These are phyloP conservation scores for Myotis myotis DNA, from an alignment of 2,797 vertebrate genomes.

Conservation along the genomic window DNA sequence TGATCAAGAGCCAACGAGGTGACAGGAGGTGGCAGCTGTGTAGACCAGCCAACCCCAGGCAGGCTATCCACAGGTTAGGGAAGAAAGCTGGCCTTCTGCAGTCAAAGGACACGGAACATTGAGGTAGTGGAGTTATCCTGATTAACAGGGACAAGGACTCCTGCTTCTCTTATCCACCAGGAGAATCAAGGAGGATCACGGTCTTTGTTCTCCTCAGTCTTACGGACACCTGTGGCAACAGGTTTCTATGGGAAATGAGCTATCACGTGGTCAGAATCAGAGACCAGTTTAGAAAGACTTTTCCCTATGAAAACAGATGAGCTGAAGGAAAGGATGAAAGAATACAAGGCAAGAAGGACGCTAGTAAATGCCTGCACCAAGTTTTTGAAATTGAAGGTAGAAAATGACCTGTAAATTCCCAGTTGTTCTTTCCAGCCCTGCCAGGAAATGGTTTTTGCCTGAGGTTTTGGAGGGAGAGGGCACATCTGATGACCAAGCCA, in stretches of 20 bases:
- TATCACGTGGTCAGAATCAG: neutral
- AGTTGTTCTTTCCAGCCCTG: neutral
- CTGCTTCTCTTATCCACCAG: neutral
- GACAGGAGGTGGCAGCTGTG: neutral
- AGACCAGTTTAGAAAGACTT: neutral
- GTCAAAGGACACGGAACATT: neutral
- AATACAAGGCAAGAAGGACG: neutral
- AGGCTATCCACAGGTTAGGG: neutral
- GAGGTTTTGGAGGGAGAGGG: neutral
- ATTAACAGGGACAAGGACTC: neutral
- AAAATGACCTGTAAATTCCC: neutral
- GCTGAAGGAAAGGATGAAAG: neutral
- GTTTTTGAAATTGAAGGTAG: neutral
- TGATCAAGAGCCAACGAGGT: neutral
- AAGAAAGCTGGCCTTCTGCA: neutral
- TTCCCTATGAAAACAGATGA: neutral
- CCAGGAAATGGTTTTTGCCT: slow-evolving; percentile 2
- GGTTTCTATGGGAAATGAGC: neutral
- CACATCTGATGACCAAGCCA: neutral
- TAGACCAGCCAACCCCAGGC: neutral
- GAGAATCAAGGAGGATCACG: neutral
- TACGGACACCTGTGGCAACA: neutral
- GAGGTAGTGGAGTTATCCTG: neutral
- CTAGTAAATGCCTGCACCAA: neutral
- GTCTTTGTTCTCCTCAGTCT: neutral